Percentiles rank a stretch among this genome's conserved stretches.
These are phyloP conservation scores for Sialis lutaria DNA, from an alignment of 2,888 invertebrate species.

Conservation along the genomic window DNA sequence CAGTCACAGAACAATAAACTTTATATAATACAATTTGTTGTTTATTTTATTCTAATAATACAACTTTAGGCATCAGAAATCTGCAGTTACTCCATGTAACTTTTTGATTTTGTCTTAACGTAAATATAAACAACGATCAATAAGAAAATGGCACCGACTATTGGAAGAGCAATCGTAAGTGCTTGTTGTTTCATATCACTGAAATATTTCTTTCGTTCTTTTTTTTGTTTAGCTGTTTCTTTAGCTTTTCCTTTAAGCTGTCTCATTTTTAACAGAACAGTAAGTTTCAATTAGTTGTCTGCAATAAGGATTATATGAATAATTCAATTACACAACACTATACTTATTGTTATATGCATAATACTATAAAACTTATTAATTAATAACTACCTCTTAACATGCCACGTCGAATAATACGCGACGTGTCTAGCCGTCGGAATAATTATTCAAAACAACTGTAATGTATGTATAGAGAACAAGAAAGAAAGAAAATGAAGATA, in stretches of 20 bases:
- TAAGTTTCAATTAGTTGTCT: too few species aligned
- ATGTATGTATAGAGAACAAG: too few species aligned
- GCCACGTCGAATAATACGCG: too few species aligned
- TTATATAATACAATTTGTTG: constrained; percentile 5
- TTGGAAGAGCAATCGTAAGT: constrained; percentile 62
- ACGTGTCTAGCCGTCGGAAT: too few species aligned
- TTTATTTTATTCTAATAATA: constrained; percentile 6
- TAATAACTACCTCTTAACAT: too few species aligned
- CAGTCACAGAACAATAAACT: neutral
- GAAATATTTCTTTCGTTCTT: constrained; percentile 71
- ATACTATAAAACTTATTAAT: too few species aligned
- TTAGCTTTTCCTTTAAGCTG: constrained; percentile 66
- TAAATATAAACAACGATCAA: constrained; percentile 63
- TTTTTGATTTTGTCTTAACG: constrained; percentile 52
- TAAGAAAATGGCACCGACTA: constrained; percentile 47
- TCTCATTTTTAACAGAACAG: constrained; percentile 36
- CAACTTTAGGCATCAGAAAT: neutral
- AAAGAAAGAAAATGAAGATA: too few species aligned
- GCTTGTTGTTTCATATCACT: constrained; percentile 59
- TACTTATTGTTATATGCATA: too few species aligned
- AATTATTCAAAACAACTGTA: too few species aligned
- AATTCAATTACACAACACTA: too few species aligned
- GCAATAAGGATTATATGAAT: too few species aligned
- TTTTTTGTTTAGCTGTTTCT: constrained; percentile 68
- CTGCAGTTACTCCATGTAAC: neutral